Conservation (phyloP, 2,797 vertebrate genomes). For the Psittacula echo region DNA sequence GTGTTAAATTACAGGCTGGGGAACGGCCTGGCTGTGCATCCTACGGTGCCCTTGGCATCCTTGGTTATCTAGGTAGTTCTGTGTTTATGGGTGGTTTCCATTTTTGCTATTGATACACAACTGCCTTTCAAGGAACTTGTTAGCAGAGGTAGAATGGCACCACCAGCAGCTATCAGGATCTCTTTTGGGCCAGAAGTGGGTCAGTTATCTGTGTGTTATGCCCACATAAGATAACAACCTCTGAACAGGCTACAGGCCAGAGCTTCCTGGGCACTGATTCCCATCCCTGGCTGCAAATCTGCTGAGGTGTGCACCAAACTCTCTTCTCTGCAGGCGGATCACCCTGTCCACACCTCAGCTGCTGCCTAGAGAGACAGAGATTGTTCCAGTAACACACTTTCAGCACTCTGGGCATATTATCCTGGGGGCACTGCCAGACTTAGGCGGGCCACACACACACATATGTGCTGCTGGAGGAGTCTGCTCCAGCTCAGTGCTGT, state of each 20-base stretch:
- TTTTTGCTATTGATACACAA: background rate
- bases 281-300: background rate
- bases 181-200: background rate
- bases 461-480: background rate
- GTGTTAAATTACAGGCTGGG: background rate
- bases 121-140: background rate
- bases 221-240: background rate
- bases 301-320: background rate
- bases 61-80: background rate
- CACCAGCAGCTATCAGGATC: background rate
- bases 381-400: background rate
- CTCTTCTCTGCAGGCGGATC: background rate
- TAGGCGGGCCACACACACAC: background rate
- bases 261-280: background rate
- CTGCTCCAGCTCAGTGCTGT: background rate
- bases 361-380: background rate
- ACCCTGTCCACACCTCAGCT: background rate
- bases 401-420: background rate
- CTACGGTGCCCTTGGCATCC: background rate
- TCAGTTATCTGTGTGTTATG: background rate
- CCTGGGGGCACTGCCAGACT: background rate
- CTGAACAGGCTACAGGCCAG: rapidly evolving
- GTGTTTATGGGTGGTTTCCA: background rate
- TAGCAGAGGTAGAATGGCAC: background rate
- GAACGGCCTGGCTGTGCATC: background rate